Conservation (phyloP, 2,888 invertebrate genomes). For the Frankliniella intonsa region DNA sequence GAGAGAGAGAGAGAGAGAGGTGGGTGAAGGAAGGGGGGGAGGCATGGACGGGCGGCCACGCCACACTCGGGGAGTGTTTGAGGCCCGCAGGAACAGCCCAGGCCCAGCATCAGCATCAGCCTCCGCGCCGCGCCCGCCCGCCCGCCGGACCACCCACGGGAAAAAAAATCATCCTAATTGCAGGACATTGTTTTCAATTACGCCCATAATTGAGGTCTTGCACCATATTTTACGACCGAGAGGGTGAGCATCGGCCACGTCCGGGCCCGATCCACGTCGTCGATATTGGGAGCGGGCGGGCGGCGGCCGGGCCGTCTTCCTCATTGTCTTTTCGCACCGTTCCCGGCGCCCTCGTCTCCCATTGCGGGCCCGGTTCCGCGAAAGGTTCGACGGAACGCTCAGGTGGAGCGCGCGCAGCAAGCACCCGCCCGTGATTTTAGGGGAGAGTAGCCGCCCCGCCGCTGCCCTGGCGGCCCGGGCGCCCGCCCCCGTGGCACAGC, state of each 20-base stretch:
- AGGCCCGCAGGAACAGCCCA: neutral
- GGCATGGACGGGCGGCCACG: neutral
- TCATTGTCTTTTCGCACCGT: constrained; percentile 4
- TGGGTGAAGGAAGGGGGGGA: too few species aligned
- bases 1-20: too few species aligned
- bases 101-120: too few species aligned
- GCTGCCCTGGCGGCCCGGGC: too few species aligned
- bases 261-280: neutral
- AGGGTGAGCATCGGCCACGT: neutral
- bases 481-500: neutral
- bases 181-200: constrained; percentile 27
- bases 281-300: neutral
- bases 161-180: constrained; percentile 23
- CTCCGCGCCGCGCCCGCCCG: neutral
- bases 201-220: constrained; percentile 26
- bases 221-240: constrained; percentile 12
- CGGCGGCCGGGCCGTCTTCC: neutral
- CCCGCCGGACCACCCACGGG: constrained; percentile 3
- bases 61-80: constrained; percentile 14
- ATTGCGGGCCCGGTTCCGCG: neutral
- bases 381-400: neutral
- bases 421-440: neutral
- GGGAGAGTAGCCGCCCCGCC: neutral
- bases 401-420: neutral
- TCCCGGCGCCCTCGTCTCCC: neutral